Conservation (phyloP, 2,888 invertebrate species). For the Rhagonycha lutea region DNA sequence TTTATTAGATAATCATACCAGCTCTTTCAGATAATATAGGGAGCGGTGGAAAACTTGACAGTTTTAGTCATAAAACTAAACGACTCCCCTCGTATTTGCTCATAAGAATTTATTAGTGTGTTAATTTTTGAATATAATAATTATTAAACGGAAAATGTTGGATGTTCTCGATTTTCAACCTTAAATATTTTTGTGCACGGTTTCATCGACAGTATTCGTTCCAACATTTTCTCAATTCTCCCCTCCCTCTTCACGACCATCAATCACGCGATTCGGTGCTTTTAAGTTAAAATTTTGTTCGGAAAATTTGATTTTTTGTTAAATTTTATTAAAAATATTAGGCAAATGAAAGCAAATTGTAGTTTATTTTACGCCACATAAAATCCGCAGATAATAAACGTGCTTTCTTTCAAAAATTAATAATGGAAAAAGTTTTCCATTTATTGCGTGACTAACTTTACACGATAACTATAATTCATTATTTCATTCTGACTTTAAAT, state of each 20-base stretch:
- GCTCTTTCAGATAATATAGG: neutral
- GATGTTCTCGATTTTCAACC: neutral
- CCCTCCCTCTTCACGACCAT: neutral
- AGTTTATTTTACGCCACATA: conserved; percentile 4
- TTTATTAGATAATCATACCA: neutral
- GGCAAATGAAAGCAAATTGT: neutral
- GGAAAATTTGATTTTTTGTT: neutral
- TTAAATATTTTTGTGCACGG: neutral
- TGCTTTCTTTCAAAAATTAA: conserved; percentile 14
- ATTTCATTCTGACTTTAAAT: conserved; percentile 10
- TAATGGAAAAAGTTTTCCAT: conserved; percentile 14
- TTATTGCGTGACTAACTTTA: conserved; percentile 14
- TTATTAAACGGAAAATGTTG: neutral
- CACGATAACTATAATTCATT: conserved; percentile 12
- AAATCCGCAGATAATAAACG: conserved; percentile 9
- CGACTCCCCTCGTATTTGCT: neutral
- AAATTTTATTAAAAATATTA: neutral
- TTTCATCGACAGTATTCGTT: neutral
- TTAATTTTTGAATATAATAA: neutral
- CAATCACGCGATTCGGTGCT: neutral
- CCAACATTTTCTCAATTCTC: neutral
- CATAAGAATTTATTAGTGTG: neutral
- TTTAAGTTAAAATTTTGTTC: neutral
- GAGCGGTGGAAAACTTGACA: neutral
- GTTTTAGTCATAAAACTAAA: neutral